Conservation (phyloP, 2,888 invertebrate species). For the Microplitis deprimator region DNA sequence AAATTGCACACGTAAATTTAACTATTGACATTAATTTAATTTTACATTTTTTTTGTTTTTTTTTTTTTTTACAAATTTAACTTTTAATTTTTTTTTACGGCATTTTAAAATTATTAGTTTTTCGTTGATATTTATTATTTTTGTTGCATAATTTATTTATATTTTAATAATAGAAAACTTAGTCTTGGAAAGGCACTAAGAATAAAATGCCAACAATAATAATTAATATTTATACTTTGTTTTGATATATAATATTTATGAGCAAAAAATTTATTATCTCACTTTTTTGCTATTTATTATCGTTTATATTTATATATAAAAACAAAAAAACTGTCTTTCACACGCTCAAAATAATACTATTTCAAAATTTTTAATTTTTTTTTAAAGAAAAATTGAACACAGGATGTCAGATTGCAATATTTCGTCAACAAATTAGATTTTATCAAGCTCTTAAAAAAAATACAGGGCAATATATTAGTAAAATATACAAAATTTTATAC, state of each 20-base stretch:
- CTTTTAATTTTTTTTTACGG: not conserved
- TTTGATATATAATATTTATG: constrained; percentile 3
- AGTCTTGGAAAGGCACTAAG: constrained; percentile 46
- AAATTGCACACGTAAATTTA: not conserved
- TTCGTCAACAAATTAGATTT: no score
- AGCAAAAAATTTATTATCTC: not conserved
- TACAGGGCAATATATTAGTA: no score
- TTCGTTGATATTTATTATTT: constrained; percentile 10
- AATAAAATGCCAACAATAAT: constrained; percentile 41
- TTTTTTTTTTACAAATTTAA: not conserved
- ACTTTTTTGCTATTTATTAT: not conserved
- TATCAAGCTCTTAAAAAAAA: no score
- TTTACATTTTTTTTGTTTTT: not conserved
- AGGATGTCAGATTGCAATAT: no score
- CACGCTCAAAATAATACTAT: not conserved
- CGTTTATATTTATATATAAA: not conserved
- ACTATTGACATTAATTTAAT: not conserved
- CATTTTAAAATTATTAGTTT: constrained; percentile 11
- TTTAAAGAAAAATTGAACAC: no score
- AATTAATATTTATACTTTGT: not conserved
- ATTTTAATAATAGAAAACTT: constrained; percentile 39
- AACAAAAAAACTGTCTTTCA: not conserved
- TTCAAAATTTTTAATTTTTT: no score
- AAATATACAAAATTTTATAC: no score
- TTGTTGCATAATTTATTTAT: not conserved